Conservation (phyloP, 2,797 vertebrate species). For the Balearica regulorum region DNA sequence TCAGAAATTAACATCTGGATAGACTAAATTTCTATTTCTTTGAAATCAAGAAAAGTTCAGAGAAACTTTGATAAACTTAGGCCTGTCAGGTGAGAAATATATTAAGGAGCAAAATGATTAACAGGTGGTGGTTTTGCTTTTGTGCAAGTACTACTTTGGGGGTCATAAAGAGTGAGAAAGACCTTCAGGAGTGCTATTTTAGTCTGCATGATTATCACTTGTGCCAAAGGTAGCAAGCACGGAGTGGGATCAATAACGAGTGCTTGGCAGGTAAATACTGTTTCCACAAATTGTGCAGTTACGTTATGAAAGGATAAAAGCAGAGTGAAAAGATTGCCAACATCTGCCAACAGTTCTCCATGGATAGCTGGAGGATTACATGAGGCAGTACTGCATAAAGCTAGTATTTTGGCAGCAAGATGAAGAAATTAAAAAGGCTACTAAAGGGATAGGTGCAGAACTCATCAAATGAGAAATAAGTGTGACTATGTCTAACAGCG, state of each 20-base stretch:
- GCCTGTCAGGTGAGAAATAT: background rate
- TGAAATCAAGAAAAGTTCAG: background rate
- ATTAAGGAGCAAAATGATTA: background rate
- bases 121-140: background rate
- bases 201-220: background rate
- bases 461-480: background rate
- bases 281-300: background rate
- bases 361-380: background rate
- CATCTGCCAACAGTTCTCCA: background rate
- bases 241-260: background rate
- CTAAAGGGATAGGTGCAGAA: background rate
- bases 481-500: background rate
- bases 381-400: background rate
- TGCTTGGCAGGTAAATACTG: background rate
- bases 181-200: background rate
- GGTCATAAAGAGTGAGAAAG: background rate
- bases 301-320: background rate
- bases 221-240: background rate
- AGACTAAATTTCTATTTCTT: background rate
- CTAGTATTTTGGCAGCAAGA: background rate
- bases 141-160: background rate
- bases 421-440: slow-evolving; percentile 3
- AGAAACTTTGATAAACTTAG: background rate
- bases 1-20: background rate
- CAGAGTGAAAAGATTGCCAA: background rate